A percentile compares a stretch with the other conserved stretches of the same genome.
These are phyloP conservation scores for Scyliorhinus canicula DNA, from an alignment of 2,797 vertebrate genomes.

Conservation along the genomic window DNA sequence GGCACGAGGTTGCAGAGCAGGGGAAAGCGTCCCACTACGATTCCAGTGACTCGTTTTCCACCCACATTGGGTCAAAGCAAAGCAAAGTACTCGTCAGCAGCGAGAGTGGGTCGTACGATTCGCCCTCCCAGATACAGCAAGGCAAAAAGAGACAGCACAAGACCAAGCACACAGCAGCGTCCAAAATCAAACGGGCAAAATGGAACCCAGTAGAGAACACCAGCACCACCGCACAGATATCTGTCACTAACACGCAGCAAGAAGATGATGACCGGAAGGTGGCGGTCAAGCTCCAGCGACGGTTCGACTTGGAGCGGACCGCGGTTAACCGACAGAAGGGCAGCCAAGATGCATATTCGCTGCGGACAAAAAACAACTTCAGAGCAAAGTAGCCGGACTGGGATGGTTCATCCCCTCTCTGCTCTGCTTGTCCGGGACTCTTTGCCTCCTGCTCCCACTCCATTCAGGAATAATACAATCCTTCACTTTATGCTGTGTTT, in stretches of 20 bases:
- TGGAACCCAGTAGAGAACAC: slow-evolving; percentile 43
- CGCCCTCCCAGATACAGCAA: slow-evolving; percentile 55
- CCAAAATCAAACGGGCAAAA: slow-evolving; percentile 59
- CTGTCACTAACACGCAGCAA: slow-evolving; percentile 54
- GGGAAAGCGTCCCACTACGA: not conserved
- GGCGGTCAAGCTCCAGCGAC: slow-evolving; percentile 75
- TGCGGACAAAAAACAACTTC: slow-evolving; percentile 74
- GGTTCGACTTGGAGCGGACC: slow-evolving; percentile 74
- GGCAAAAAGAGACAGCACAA: slow-evolving; percentile 80
- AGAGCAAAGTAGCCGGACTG: slow-evolving; percentile 55
- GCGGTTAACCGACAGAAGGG: slow-evolving; percentile 56
- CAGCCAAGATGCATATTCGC: slow-evolving; percentile 70
- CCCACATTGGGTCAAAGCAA: slow-evolving; percentile 44
- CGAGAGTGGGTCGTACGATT: slow-evolving; percentile 49
- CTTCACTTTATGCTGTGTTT: too few species aligned
- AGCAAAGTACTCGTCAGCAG: slow-evolving; percentile 46
- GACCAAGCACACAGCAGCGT: slow-evolving; percentile 79
- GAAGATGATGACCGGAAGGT: slow-evolving; percentile 73
- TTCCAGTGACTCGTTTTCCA: not conserved
- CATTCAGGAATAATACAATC: slow-evolving; percentile 13
- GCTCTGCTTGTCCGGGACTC: not conserved
- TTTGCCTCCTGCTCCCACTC: not conserved
- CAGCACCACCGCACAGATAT: rapidly evolving
- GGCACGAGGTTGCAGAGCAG: not conserved
- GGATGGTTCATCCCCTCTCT: not conserved